Evolutionary conservation across 2,797 vertebrate species (phyloP).

Genomic region (Aulostomus chinensis): DNA sequence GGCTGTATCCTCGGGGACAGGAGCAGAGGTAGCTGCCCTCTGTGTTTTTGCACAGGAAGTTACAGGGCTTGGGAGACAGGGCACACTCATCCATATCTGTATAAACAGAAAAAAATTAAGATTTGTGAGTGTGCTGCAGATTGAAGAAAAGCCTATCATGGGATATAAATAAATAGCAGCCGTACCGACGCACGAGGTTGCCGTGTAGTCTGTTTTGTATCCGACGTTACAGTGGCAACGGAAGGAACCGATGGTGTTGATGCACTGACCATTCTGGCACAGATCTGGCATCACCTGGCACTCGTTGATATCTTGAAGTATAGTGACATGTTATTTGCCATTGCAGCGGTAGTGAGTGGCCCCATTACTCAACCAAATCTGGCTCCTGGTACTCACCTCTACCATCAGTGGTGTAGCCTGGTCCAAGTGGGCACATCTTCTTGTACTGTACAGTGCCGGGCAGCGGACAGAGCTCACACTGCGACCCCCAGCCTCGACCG

Average conservation of each 20-base stretch:
- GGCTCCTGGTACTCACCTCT: conserved; percentile 75
- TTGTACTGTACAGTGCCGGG: conserved; percentile 90
- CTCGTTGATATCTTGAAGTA: conserved; percentile 88
- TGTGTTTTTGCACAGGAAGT: conserved; percentile 96
- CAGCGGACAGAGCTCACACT: conserved; percentile 92
- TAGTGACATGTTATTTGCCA: background rate
- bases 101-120: background rate
- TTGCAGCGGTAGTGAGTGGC: no score
- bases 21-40: conserved; percentile 94
- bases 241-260: conserved; percentile 92
- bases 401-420: conserved; percentile 90
- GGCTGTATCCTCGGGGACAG: conserved; percentile 89
- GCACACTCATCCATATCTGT: conserved; percentile 91
- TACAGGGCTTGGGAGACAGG: conserved; percentile 89
- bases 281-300: conserved; percentile 88
- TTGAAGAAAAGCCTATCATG: background rate
- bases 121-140: no score
- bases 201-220: conserved; percentile 84
- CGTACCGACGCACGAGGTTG: conserved; percentile 88
- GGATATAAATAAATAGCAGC: background rate
- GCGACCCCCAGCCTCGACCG: conserved; percentile 89
- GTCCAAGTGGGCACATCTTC: conserved; percentile 92
- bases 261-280: conserved; percentile 89
- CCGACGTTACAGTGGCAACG: conserved; percentile 90
- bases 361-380: no score